Evolutionary conservation across 2,888 invertebrate species (phyloP).

Genomic region (Creontiades dilutus): DNA sequence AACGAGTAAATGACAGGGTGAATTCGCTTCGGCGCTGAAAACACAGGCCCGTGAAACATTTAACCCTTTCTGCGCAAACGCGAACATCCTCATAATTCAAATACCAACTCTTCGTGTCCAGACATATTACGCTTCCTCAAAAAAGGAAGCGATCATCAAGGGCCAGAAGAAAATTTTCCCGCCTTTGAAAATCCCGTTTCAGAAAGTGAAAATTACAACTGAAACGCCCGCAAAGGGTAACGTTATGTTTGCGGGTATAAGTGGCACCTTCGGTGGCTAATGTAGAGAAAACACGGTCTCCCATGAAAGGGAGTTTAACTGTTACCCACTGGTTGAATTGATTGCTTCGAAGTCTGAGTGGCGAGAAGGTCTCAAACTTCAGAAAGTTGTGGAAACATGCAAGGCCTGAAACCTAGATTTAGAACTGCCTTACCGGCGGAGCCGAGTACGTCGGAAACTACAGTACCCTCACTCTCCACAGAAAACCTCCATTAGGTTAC

Average conservation of each 20-base stretch:
- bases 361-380: constrained; percentile 46
- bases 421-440: constrained; percentile 20
- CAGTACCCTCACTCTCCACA: constrained; percentile 4
- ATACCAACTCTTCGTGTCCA: constrained; percentile 4
- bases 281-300: constrained; percentile 66
- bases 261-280: constrained; percentile 62
- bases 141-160: constrained; percentile 19
- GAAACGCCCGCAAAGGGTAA: constrained; percentile 33
- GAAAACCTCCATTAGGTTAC: constrained; percentile 61
- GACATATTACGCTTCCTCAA: neutral
- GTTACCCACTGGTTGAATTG: constrained; percentile 66
- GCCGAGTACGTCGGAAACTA: constrained; percentile 34
- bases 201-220: constrained; percentile 62
- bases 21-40: neutral
- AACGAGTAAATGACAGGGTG: neutral
- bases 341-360: constrained; percentile 45
- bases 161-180: neutral
- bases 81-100: neutral
- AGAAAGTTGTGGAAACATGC: constrained; percentile 61
- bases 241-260: constrained; percentile 61
- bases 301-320: neutral
- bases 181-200: constrained; percentile 7
- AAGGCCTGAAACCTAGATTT: constrained; percentile 50
- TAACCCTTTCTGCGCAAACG: neutral
- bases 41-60: neutral